Evolutionary conservation across 2,888 invertebrate genomes (phyloP), one percentile per base, ranked within the genome.

Genomic region (Charanyca ferruginea): DNA sequence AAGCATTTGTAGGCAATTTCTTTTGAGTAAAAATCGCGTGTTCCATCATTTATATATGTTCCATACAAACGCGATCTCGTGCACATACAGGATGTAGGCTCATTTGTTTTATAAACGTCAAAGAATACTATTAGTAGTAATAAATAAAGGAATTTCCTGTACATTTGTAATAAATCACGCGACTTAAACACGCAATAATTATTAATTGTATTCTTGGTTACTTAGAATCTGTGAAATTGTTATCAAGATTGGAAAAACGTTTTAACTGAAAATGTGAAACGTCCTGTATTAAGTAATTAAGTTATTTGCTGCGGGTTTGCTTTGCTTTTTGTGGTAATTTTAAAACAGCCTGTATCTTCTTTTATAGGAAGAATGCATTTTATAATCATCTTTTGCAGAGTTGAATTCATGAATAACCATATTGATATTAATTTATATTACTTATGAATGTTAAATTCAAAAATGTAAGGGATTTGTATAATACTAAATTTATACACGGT

Each of bases 21-120:
- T n/a, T n/a, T n/a, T n/a, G n/a, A n/a, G n/a, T n/a, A n/a, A 22
- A 54, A 25, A 58, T 79, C 16, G 67, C 77, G 72, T 78, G 77
- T 54, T 4, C 20, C 9, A 20, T n/a, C n/a, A 70, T 48, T 55
- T 66, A 48, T n/a, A n/a, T 45, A 63, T 51, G 7, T 11, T 41
- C 5, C 32, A 32, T 32, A 48, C 4, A 44, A 72, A 47, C 53
- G 42, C 53, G 52, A 42, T 69, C 32, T 32, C 63, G 53, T 70
- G 54, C 64, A 47, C 62, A 70, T 65, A 62, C 35, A 66, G 49
- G 68, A 73, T 81, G 80, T 81, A 81, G 79, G 81, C 77, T 81
- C 77, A 84, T 87, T 87, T 86, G 83, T 86, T 83, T 72, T 74
- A 69, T 70, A 69, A 81, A 85, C 77, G 83, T 87, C 85, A 86